Evolutionary conservation across 1,140 invertebrate genomes (phyloP).

Genomic region (Acyrthosiphon pisum): DNA sequence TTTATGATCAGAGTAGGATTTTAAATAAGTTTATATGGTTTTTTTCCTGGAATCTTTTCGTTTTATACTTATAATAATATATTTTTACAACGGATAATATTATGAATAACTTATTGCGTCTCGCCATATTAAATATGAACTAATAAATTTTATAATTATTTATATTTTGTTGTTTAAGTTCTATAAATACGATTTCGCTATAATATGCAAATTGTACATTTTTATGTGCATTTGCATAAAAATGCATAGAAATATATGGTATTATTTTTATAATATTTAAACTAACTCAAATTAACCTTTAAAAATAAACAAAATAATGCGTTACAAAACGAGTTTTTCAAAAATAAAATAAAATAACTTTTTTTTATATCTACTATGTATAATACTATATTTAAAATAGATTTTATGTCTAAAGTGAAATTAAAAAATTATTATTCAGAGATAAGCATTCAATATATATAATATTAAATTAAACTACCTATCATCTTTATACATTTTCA

Average conservation of each 20-base stretch:
- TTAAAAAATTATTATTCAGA: neutral
- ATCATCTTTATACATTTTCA: neutral
- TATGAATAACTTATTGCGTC: neutral
- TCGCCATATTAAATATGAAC: neutral
- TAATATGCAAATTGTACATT: neutral
- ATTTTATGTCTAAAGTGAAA: neutral
- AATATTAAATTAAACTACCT: neutral
- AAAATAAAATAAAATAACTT: neutral
- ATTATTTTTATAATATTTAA: slow-evolving; percentile 15
- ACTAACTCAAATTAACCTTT: neutral
- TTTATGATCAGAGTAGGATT: neutral
- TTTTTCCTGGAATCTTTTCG: neutral
- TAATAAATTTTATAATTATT: neutral
- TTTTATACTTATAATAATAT: neutral
- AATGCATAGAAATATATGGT: neutral
- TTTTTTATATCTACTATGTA: neutral
- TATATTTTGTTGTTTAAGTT: neutral
- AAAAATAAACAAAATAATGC: neutral
- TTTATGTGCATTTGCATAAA: neutral
- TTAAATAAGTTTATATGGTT: neutral
- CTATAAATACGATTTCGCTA: neutral
- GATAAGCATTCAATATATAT: neutral
- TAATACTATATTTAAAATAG: neutral
- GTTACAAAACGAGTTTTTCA: neutral
- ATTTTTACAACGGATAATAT: neutral